Evolutionary conservation across 2,797 vertebrate genomes (phyloP).

Genomic region (Neoniphon sammara): DNA sequence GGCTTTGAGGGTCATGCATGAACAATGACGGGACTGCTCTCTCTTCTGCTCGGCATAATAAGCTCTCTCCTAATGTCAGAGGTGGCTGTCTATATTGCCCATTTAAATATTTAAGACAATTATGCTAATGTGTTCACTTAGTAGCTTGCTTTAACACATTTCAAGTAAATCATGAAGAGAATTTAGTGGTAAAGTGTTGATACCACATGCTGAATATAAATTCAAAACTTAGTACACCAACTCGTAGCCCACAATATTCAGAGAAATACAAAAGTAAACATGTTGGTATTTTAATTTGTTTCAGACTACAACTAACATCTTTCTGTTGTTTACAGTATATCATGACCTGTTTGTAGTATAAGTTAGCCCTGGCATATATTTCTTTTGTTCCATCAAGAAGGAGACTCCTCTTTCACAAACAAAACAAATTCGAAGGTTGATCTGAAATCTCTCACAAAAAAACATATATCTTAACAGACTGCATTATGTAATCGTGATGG

Average conservation of each 20-base stretch:
- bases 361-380: not conserved
- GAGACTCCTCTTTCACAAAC: not conserved
- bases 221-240: not conserved
- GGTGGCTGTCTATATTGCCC: slow-evolving; percentile 15
- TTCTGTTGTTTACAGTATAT: not conserved
- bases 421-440: not conserved
- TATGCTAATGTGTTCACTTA: slow-evolving; percentile 4
- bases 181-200: no score
- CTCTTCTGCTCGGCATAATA: slow-evolving; percentile 53
- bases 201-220: no score
- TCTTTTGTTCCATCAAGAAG: not conserved
- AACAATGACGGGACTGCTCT: slow-evolving; percentile 50
- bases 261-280: not conserved
- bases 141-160: not conserved
- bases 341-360: not conserved
- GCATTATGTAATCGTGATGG: not conserved
- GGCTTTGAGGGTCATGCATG: slow-evolving; percentile 44
- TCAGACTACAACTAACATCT: slow-evolving; percentile 3
- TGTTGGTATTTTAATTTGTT: slow-evolving; percentile 25
- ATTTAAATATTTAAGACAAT: not conserved
- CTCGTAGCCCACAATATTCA: not conserved
- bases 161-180: no score
- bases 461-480: not conserved
- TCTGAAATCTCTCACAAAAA: not conserved
- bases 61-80: slow-evolving; percentile 43